These are phyloP conservation scores for Nymphicus hollandicus DNA, from an alignment of 2,113 vertebrate genomes.

Conservation along the genomic window DNA sequence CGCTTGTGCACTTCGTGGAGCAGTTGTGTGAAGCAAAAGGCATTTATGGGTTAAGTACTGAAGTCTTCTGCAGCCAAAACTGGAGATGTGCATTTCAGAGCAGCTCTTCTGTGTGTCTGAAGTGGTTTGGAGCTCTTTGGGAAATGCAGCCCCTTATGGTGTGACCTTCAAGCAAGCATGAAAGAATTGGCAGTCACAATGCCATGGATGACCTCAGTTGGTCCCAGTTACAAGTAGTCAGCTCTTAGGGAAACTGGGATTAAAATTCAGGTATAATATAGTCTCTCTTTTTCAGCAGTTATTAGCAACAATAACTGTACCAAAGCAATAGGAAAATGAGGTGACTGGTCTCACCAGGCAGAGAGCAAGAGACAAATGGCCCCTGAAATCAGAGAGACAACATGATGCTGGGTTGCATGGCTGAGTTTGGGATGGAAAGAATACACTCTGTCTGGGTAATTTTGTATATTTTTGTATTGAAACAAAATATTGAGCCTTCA, in stretches of 20 bases:
- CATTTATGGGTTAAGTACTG: background rate
- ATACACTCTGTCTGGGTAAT: background rate
- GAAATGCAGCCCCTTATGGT: rapidly evolving
- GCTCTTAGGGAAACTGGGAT: background rate
- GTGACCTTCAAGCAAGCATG: background rate
- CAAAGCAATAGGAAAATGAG: background rate
- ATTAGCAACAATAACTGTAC: background rate
- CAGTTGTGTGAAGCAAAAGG: rapidly evolving
- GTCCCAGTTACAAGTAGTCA: background rate
- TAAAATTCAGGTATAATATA: background rate
- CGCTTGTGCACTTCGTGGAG: rapidly evolving
- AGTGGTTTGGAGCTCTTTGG: background rate
- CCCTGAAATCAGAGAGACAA: background rate
- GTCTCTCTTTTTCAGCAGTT: background rate
- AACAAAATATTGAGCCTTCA: background rate
- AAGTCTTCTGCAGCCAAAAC: background rate
- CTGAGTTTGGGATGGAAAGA: background rate
- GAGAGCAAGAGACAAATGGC: background rate
- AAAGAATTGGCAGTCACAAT: background rate
- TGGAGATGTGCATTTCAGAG: rapidly evolving
- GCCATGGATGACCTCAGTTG: background rate
- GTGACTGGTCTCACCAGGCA: background rate
- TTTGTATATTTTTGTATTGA: background rate
- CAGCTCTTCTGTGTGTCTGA: background rate
- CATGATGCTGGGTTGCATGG: background rate